Evolutionary conservation across 2,113 vertebrate genomes (phyloP), one percentile per base, ranked within the genome.

Genomic region (Poecile atricapillus): DNA sequence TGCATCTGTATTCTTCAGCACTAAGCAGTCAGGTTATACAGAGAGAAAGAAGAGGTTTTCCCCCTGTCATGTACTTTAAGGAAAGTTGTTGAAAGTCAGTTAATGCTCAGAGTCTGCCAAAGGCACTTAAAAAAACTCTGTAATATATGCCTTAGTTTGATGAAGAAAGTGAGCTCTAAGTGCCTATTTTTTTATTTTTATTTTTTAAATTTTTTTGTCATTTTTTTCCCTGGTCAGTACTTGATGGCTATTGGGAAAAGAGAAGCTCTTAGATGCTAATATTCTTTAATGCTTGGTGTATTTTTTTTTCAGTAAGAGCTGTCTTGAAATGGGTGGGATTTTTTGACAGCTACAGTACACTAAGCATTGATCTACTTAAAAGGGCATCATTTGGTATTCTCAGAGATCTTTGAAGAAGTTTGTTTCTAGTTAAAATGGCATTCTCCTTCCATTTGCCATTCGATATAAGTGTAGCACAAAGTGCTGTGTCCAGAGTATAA

Each of bases 311-410:
- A 0, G 46, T 87, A 94, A 92, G 53, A 89, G 74, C 84, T 95
- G 90, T 94, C 69, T 89, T 67, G 77, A 96, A 96, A 41, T 50
- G 37, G 82, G 64, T 73, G 90, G 64, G 87, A 92, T 94, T 94
- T 39, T 91, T 95, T 97, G 88, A 95, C 91, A 97, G 75, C 71
- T 95, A 44, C 16, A 89, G 64, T 91, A 94, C 75, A 71, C 58
- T 84, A 69, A 75, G 16, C 73, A 97, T 95, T 92, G 85, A 97
- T 97, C 93, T 92, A 87, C 76, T 78, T 97, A 83, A 94, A 96
- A 96, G 75, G 89, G 62, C 63, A 85, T 67, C 10, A 87, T 94
- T 96, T 95, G 67, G 50, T 97, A 95, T 97, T 97, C 94, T 89
- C 2, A 1, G 55, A 74, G 77, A 93, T 88, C 46, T 95, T 94